A percentile compares a stretch with the other conserved stretches of the same genome.
Conservation (phyloP, 2,797 vertebrate genomes). For the Urosaurus nigricauda region DNA sequence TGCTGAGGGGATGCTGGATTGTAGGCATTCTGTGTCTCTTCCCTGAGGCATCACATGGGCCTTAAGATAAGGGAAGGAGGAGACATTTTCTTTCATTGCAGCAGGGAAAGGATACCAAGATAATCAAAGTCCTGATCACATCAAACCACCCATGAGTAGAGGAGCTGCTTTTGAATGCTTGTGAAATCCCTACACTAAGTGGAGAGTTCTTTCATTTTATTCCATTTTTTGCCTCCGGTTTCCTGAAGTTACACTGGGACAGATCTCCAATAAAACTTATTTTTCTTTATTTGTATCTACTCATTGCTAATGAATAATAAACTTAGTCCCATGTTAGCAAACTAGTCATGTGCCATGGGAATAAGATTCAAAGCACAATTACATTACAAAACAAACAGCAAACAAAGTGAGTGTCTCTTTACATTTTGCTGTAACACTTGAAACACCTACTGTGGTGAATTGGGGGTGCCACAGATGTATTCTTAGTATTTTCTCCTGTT, state of each 20-base stretch:
- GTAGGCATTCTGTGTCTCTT: no score
- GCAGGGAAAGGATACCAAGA: no score
- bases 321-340: not conserved
- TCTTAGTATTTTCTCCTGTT: constrained; percentile 11
- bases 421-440: not conserved
- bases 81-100: no score
- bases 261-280: not conserved
- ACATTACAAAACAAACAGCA: no score
- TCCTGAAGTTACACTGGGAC: not conserved
- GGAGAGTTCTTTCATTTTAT: no score
- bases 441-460: not conserved
- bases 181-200: not conserved
- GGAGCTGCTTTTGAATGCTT: not conserved
- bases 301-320: not conserved
- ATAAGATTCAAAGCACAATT: not conserved
- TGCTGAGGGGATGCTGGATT: no score
- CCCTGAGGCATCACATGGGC: no score
- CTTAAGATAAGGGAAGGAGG: no score
- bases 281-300: not conserved
- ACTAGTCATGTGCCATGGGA: not conserved
- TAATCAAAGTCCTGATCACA: no score
- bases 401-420: not conserved
- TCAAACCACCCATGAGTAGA: not conserved
- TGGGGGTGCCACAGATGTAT: not conserved
- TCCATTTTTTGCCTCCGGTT: no score